These are phyloP conservation scores for Eucera pruinosa DNA, from an alignment of 2,888 invertebrate genomes.

Conservation along the genomic window DNA sequence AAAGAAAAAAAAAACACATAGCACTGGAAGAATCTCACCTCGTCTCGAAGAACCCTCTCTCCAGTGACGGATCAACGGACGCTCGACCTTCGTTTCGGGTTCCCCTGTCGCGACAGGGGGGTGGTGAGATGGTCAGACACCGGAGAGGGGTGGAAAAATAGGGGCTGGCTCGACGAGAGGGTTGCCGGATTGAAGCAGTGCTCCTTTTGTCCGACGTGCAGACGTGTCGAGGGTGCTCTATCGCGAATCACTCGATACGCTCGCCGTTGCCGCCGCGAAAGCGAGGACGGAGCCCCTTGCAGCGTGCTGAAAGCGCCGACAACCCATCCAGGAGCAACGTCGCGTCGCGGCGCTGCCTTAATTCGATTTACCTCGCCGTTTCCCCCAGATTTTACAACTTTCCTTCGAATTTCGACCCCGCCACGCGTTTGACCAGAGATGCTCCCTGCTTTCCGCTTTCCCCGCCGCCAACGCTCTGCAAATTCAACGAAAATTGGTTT, in stretches of 20 bases:
- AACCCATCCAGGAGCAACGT: constrained; percentile 18
- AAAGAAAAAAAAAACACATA: too few relatives aligned
- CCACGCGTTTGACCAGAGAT: not conserved
- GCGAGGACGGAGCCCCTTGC: constrained; percentile 12
- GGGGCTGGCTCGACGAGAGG: constrained; percentile 1
- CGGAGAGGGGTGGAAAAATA: constrained; percentile 9
- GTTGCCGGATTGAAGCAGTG: constrained; percentile 40
- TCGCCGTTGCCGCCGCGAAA: constrained; percentile 17
- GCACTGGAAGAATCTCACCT: constrained; percentile 6
- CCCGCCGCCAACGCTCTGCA: too few relatives aligned
- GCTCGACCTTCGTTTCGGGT: constrained; percentile 36
- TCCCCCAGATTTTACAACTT: not conserved
- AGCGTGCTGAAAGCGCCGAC: not conserved
- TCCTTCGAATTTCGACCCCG: not conserved
- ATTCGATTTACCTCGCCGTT: constrained; percentile 30
- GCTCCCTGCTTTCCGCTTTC: not conserved
- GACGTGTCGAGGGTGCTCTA: constrained; percentile 71
- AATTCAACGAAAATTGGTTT: too few relatives aligned
- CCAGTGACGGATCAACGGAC: not conserved
- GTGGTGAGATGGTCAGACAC: not conserved
- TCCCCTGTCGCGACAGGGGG: not conserved
- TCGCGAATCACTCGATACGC: constrained; percentile 63
- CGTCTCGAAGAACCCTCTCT: constrained; percentile 12
- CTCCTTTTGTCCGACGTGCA: constrained; percentile 58
- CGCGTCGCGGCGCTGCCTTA: constrained; percentile 15